Conservation (phyloP, 2,113 vertebrate genomes). For the Psammodynastes pulverulentus region DNA sequence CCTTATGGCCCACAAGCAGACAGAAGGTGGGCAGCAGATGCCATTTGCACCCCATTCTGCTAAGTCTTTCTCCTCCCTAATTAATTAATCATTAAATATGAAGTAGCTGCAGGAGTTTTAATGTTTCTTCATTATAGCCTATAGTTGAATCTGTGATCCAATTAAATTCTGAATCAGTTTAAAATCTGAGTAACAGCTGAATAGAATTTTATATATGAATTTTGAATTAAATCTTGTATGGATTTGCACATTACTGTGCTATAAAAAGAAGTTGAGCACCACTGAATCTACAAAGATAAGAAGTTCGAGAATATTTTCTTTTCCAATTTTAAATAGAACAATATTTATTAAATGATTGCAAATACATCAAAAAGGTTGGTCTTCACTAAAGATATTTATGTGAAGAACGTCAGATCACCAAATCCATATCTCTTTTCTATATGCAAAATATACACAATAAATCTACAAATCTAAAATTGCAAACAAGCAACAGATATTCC, state of each 20-base stretch:
- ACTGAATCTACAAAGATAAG: neutral
- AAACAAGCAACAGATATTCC: neutral
- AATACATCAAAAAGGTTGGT: neutral
- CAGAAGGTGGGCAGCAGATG: neutral
- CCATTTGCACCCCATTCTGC: neutral
- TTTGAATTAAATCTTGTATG: neutral
- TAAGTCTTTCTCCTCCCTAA: neutral
- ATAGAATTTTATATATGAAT: neutral
- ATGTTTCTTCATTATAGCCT: neutral
- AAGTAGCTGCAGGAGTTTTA: neutral
- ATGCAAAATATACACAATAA: neutral
- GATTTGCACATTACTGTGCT: neutral
- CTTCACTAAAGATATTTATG: neutral
- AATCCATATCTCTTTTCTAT: neutral
- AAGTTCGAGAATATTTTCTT: neutral
- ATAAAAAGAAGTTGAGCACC: neutral
- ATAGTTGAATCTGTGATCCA: neutral
- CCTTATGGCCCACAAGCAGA: neutral
- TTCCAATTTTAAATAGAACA: neutral
- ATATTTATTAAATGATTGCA: neutral
- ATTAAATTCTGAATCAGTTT: neutral
- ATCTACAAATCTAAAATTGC: neutral
- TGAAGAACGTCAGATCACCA: neutral
- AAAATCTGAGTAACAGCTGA: neutral
- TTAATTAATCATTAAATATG: neutral